Conservation (phyloP, 2,888 invertebrate species). For the Dryadula phaetusa region DNA sequence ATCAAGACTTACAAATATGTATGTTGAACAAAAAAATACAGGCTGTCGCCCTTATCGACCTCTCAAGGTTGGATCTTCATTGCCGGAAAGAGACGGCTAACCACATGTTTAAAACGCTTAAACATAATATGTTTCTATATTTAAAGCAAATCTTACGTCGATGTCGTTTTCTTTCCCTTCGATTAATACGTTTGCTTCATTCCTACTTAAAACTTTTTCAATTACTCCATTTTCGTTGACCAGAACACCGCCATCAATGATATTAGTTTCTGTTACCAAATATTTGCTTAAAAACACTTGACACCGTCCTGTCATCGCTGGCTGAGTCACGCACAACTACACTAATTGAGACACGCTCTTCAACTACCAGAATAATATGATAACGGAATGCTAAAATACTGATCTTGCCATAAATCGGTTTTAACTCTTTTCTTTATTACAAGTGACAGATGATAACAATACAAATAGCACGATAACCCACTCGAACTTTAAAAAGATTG, state of each 20-base stretch:
- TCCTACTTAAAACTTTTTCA: constrained; percentile 75
- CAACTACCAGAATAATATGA: constrained; percentile 48
- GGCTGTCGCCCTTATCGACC: constrained; percentile 47
- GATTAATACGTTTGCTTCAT: constrained; percentile 75
- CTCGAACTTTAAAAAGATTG: background rate
- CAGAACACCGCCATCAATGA: constrained; percentile 85
- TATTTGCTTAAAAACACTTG: constrained; percentile 76
- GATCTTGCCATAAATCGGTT: constrained; percentile 40
- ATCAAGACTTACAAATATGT: constrained; percentile 40
- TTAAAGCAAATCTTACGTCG: constrained; percentile 67
- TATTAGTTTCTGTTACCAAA: constrained; percentile 80
- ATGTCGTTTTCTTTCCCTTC: constrained; percentile 76
- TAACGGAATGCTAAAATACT: constrained; percentile 47
- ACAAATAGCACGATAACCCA: constrained; percentile 22
- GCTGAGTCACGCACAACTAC: constrained; percentile 49
- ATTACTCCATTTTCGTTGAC: constrained; percentile 85
- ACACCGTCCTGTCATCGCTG: constrained; percentile 58
- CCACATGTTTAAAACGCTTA: constrained; percentile 38
- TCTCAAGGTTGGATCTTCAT: constrained; percentile 48
- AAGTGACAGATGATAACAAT: constrained; percentile 43
- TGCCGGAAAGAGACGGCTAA: constrained; percentile 42
- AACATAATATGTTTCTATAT: constrained; percentile 29
- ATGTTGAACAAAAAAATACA: constrained; percentile 44
- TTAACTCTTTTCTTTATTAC: constrained; percentile 34
- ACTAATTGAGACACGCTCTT: constrained; percentile 48